These are phyloP conservation scores for Pachydiplax longipennis DNA, from an alignment of 2,888 invertebrate genomes.

Conservation along the genomic window DNA sequence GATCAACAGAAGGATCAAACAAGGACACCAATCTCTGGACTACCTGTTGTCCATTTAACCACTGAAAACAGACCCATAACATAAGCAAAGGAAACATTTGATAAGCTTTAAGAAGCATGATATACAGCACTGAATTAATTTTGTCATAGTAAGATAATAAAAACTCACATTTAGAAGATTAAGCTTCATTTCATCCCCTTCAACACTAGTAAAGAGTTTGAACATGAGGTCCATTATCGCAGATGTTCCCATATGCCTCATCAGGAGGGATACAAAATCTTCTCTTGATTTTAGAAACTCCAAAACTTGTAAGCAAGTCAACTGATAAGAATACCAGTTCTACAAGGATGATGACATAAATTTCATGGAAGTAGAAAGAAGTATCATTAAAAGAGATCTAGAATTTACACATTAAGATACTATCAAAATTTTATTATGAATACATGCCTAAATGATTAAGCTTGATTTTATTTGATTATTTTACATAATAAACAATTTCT, in stretches of 20 bases:
- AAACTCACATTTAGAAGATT: slow-evolving; percentile 73
- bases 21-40: slow-evolving; percentile 78
- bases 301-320: slow-evolving; percentile 89
- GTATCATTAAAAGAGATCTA: slow-evolving; percentile 56
- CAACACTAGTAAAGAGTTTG: slow-evolving; percentile 84
- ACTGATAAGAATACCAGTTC: slow-evolving; percentile 93
- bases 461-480: too few species aligned
- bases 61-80: slow-evolving; percentile 65
- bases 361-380: slow-evolving; percentile 51
- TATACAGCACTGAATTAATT: neutral
- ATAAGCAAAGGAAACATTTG: neutral
- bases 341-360: slow-evolving; percentile 56
- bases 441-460: slow-evolving; percentile 11
- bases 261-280: slow-evolving; percentile 84
- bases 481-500: too few species aligned
- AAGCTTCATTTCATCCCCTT: slow-evolving; percentile 74
- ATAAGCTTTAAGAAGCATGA: slow-evolving; percentile 9
- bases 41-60: slow-evolving; percentile 88
- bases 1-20: slow-evolving; percentile 71
- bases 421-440: neutral
- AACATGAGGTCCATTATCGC: slow-evolving; percentile 92
- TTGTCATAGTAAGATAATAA: neutral
- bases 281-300: slow-evolving; percentile 88
- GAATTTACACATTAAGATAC: slow-evolving; percentile 45
- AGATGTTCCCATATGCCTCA: slow-evolving; percentile 91